Evolutionary conservation across 2,113 vertebrate genomes (phyloP).

Genomic region (Burhinus oedicnemus): DNA sequence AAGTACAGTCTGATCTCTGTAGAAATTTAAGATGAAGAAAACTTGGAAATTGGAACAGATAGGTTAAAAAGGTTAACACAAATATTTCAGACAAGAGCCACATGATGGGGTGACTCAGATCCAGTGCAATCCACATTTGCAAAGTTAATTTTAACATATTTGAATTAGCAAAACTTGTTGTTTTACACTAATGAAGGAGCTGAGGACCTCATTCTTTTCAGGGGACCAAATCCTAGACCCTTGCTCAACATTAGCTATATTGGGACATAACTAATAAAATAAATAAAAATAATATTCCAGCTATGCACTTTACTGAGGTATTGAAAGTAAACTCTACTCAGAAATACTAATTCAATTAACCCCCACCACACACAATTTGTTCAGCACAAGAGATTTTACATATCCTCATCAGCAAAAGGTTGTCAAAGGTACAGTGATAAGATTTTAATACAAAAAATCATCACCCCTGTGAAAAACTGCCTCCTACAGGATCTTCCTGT

Average conservation of each 20-base stretch:
- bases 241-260: background rate
- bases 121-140: background rate
- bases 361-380: fast-evolving
- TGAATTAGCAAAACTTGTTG: background rate
- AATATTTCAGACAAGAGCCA: background rate
- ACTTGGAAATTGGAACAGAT: background rate
- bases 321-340: background rate
- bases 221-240: background rate
- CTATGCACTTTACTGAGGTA: background rate
- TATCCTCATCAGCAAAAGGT: background rate
- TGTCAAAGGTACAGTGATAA: background rate
- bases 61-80: background rate
- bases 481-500: background rate
- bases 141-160: background rate
- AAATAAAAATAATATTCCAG: background rate
- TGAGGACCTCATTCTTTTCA: background rate
- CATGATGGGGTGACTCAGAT: background rate
- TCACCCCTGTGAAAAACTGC: background rate
- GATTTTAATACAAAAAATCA: background rate
- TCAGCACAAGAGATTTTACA: background rate
- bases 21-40: background rate
- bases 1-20: background rate
- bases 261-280: background rate
- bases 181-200: background rate
- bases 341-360: background rate